Evolutionary conservation across 2,113 vertebrate species (phyloP), one percentile per base, ranked within the genome.

Genomic region (Struthio camelus): DNA sequence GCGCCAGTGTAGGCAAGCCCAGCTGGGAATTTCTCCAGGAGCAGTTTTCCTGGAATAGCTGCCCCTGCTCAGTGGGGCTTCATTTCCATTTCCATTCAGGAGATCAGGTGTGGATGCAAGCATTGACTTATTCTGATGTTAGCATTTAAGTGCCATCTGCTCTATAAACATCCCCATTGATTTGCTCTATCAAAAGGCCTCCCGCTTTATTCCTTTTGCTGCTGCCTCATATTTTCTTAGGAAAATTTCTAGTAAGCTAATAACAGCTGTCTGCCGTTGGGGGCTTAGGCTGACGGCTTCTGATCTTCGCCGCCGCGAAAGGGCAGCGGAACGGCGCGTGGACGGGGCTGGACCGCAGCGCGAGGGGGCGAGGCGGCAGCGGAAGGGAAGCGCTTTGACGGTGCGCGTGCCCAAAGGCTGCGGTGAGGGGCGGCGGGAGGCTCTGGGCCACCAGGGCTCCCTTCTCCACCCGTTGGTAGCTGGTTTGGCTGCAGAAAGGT

Each of bases 261-360:
- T 48, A 69, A 32, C 25, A 71, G 50, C 34, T 72, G 27, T 6
- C 2, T 6, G 28, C 51, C 56, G 0, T 6, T 2, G 19, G 30
- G n/a, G 85, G 34, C 36, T 51, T 14, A 38, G 62, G 61, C 85
- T 34, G 46, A 66, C 9, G 23, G 53, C 67, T 67, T 30, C 65
- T 6, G 9, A 53, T 50, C 61, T 79, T 82, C 51, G 34, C 42
- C 2, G 0, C 48, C 6, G 12, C 0, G 0, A 1, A 0, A 2
- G 14, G 27, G 73, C 48, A 61, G 32, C 24, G 53, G 56, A 20
- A 17, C 0, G 0, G 25, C 2, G 2, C 0, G 0, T 8, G 66
- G 75, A 25, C 2, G 1, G 1, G 2, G 62, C 87, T 1, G 2
- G 38, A 38, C 23, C 1, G 58, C 32, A 30, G 32, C 56, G 15